These are phyloP conservation scores for Lissonota sp. DNA, from an alignment of 2,888 invertebrate genomes.

Conservation along the genomic window DNA sequence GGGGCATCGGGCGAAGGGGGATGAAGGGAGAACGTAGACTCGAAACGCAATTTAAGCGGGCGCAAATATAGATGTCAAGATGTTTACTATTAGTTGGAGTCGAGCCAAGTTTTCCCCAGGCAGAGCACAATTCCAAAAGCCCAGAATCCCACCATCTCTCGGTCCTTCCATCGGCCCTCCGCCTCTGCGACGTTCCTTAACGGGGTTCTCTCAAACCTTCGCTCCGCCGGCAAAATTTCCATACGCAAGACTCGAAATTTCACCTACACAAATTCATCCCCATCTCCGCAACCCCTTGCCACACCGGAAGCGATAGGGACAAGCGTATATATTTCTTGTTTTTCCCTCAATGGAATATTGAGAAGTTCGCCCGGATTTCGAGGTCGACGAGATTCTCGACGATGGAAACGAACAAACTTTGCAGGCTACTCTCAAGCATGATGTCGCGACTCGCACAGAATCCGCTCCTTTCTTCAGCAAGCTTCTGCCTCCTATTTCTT, in stretches of 20 bases:
- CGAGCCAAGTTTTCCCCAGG: constrained; percentile 77
- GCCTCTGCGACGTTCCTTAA: constrained; percentile 32
- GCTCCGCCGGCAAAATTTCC: constrained; percentile 35
- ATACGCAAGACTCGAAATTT: constrained; percentile 46
- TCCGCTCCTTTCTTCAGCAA: too few relatives aligned
- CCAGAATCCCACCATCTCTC: constrained; percentile 29
- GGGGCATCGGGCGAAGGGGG: constrained; percentile 57
- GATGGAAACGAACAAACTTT: neutral
- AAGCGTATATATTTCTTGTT: constrained; percentile 2
- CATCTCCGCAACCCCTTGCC: neutral
- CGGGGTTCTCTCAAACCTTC: constrained; percentile 29
- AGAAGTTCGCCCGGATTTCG: neutral
- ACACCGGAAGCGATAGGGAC: neutral
- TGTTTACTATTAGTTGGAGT: constrained; percentile 81
- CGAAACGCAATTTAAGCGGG: constrained; percentile 78
- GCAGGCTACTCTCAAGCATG: too few relatives aligned
- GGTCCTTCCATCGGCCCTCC: constrained; percentile 2
- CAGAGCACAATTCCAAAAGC: constrained; percentile 51
- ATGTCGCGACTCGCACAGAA: too few relatives aligned
- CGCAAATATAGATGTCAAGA: constrained; percentile 81
- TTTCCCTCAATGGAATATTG: constrained; percentile 40
- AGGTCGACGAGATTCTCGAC: constrained; percentile 26
- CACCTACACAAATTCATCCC: constrained; percentile 39
- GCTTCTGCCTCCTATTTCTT: too few relatives aligned
- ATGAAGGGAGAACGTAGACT: constrained; percentile 58